These are phyloP conservation scores for Periophthalmodon schlosseri DNA, from an alignment of 2,113 vertebrate genomes.

Conservation along the genomic window DNA sequence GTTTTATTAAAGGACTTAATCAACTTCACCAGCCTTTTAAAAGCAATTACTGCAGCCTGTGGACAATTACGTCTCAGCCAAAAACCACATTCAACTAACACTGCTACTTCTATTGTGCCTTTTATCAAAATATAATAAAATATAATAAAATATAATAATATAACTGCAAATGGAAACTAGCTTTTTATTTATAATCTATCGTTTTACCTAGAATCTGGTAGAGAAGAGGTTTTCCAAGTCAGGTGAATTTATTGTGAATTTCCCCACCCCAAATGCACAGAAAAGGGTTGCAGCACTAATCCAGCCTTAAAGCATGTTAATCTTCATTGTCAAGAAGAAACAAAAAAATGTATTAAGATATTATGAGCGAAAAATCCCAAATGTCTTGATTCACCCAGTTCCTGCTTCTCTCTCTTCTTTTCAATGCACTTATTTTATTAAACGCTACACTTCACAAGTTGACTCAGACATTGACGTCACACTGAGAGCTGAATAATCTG, in stretches of 20 bases:
- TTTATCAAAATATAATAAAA: too few species aligned
- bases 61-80: slow-evolving; percentile 24
- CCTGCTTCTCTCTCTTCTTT: background rate
- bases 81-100: background rate
- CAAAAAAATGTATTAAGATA: background rate
- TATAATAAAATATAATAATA: too few species aligned
- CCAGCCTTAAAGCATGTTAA: too few species aligned
- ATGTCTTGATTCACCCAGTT: background rate
- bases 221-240: too few species aligned
- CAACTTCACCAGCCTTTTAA: slow-evolving; percentile 59
- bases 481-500: slow-evolving; percentile 13
- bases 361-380: background rate
- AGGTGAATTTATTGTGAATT: background rate
- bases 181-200: too few species aligned
- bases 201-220: too few species aligned
- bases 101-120: background rate
- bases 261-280: background rate
- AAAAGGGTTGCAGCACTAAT: background rate
- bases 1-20: slow-evolving; percentile 64
- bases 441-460: background rate
- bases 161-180: too few species aligned
- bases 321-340: background rate
- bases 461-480: slow-evolving; percentile 17
- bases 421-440: background rate
- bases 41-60: slow-evolving; percentile 34